Evolutionary conservation across 2,113 vertebrate species (phyloP).

Genomic region (Megatriorchis doriae): DNA sequence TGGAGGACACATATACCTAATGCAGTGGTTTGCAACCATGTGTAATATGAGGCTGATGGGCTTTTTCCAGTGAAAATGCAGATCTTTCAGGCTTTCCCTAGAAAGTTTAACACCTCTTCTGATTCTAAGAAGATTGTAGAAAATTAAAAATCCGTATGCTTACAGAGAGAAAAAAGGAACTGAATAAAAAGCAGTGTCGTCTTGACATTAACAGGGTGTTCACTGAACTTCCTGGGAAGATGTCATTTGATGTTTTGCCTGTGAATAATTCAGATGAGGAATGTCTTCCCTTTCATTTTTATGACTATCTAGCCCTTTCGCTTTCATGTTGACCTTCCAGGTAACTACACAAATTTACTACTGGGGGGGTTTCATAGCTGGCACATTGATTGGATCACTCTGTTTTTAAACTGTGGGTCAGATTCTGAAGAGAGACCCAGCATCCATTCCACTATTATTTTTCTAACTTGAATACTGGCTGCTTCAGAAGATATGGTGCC

Average conservation of each 20-base stretch:
- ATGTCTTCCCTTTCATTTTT: neutral
- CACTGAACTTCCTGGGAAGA: neutral
- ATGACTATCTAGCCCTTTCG: neutral
- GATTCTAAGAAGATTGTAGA: neutral
- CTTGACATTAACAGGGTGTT: neutral
- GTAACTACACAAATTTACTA: neutral
- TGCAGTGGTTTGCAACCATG: neutral
- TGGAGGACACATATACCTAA: neutral
- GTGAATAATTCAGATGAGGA: neutral
- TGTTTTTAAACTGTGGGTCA: neutral
- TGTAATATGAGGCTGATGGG: neutral
- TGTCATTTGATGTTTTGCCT: neutral
- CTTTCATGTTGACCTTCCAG: neutral
- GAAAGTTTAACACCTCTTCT: neutral
- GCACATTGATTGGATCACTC: neutral
- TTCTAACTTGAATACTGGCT: neutral
- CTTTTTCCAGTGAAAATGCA: neutral
- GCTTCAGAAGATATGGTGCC: neutral
- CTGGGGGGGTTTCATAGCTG: neutral
- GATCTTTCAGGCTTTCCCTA: neutral
- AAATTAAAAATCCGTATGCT: neutral
- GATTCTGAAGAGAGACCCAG: neutral
- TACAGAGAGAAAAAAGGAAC: neutral
- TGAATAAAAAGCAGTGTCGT: neutral
- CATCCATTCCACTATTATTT: neutral